Evolutionary conservation across 2,113 vertebrate species (phyloP), one percentile per base, ranked within the genome.

Genomic region (Peromyscus leucopus): DNA sequence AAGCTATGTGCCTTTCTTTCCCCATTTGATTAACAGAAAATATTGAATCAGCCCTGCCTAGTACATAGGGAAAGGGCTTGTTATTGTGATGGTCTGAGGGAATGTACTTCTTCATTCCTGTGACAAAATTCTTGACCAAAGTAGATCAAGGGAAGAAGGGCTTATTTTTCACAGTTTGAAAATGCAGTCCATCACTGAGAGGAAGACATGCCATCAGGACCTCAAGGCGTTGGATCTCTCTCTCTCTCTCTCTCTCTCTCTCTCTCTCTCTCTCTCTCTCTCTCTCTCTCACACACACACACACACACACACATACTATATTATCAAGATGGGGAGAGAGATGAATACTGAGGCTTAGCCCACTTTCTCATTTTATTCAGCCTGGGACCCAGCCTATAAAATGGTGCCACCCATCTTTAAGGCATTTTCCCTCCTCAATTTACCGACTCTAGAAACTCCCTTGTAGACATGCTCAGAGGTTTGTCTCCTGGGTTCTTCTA

Each of bases 1-100:
- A 4, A 26, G 6, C 22, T 85, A 0, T 7, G 2, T 83, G 84
- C 61, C 87, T 94, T 78, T 4, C 42, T 79, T 87, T 92, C 46
- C 36, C 55, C 28, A 8, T 6, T 39, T 36, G 57, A 48, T 46
- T 22, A 21, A 19, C 24, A 74, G 92, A 71, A 28, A 55, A 2
- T 12, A 48, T 21, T 2, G 0, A 2, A 7, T 36, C 19, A 15
- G 17, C 22, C 42, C 42, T 36, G 1, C 48, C 0, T 1, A 15
- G 2, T 42, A 75, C 5, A 33, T n/a, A 8, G n/a, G n/a, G 74
- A 36, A 63, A 24, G 0, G 5, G 48, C 42, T 22, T 55, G 21
- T 65, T 1, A 39, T 46, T 36, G 5, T 74, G 48, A 13, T 42
- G 57, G 42, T 46, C 74, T 11, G 57, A 26, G 39, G 59, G 59